Conservation (phyloP, 2,113 vertebrate species). For the Zosterops lateralis region DNA sequence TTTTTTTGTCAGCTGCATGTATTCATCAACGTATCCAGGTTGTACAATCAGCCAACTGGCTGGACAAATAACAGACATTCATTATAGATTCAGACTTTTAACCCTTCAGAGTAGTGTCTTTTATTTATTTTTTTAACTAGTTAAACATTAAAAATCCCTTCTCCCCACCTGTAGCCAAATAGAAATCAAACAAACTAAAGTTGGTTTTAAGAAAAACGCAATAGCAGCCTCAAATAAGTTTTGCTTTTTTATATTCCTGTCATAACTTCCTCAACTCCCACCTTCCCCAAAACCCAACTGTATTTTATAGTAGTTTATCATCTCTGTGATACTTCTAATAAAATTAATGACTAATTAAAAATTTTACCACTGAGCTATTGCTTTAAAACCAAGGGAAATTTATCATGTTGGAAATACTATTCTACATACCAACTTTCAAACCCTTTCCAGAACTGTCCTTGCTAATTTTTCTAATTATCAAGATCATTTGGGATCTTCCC, state of each 20-base stretch:
- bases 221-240: neutral
- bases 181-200: neutral
- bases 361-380: constrained; percentile 24
- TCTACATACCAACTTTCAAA: constrained; percentile 15
- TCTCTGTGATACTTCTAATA: constrained; percentile 29
- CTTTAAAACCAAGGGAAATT: constrained; percentile 63
- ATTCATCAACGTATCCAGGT: neutral
- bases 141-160: constrained; percentile 17
- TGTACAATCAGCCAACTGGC: neutral
- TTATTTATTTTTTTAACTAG: neutral
- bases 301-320: constrained; percentile 1
- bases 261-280: neutral
- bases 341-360: constrained; percentile 64
- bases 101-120: constrained; percentile 58
- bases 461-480: constrained; percentile 63
- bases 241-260: neutral
- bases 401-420: constrained; percentile 18
- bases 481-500: constrained; percentile 49
- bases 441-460: constrained; percentile 45
- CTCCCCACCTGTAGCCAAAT: constrained; percentile 42
- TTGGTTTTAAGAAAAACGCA: neutral
- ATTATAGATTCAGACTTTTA: constrained; percentile 10
- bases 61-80: neutral
- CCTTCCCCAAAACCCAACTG: neutral
- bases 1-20: neutral